Conservation (phyloP, 2,888 invertebrate genomes). For the Hypomecis atomaria region DNA sequence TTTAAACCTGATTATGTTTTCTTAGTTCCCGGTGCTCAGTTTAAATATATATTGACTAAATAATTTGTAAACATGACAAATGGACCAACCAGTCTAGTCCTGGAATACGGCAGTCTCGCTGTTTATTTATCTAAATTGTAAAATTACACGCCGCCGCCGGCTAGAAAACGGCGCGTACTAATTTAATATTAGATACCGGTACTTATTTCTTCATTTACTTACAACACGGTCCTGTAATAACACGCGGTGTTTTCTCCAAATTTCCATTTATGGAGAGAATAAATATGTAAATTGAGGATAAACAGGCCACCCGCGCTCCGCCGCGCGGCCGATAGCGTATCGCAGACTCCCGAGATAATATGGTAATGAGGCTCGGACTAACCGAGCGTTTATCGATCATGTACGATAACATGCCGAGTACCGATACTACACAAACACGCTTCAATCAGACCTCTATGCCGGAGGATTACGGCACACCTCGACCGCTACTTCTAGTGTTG, state of each 20-base stretch:
- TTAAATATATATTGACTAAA: constrained; percentile 6
- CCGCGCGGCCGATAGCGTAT: constrained; percentile 11
- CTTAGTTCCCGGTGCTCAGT: background rate
- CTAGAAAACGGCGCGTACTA: constrained; percentile 11
- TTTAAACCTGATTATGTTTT: too few relatives aligned
- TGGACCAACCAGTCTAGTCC: too few relatives aligned
- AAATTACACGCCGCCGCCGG: constrained; percentile 16
- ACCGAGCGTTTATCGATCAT: constrained; percentile 33
- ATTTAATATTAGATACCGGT: constrained; percentile 20
- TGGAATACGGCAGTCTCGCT: constrained; percentile 10
- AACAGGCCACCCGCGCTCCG: constrained; percentile 42
- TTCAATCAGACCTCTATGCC: background rate
- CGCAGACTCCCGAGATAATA: constrained; percentile 28
- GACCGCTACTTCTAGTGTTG: too few relatives aligned
- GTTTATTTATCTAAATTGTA: constrained; percentile 27
- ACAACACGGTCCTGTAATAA: constrained; percentile 37
- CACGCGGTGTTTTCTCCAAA: constrained; percentile 41
- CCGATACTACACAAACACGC: background rate
- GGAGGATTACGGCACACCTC: background rate
- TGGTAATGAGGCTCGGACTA: constrained; percentile 38
- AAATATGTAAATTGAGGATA: constrained; percentile 47
- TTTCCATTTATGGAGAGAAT: constrained; percentile 46
- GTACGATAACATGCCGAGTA: constrained; percentile 21
- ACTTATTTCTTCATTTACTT: constrained; percentile 36
- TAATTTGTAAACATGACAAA: constrained; percentile 15